These are phyloP conservation scores for Cecropterus lyciades DNA, from an alignment of 1,140 invertebrate species.

Conservation along the genomic window DNA sequence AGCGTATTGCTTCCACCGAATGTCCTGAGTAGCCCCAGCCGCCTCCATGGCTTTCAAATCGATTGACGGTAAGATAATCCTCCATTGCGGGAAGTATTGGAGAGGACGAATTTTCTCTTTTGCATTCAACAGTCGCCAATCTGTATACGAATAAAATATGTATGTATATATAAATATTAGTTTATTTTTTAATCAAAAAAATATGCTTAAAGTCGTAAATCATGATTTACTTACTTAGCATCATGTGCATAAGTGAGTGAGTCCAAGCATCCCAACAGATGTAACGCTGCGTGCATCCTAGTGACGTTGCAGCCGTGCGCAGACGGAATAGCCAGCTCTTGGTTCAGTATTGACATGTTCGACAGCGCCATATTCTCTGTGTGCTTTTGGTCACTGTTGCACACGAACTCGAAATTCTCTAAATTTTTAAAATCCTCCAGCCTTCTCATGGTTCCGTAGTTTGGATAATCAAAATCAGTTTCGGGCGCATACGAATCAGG, in stretches of 20 bases:
- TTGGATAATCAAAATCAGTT: slow-evolving; percentile 65
- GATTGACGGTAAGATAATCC: slow-evolving; percentile 93
- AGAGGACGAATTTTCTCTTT: slow-evolving; percentile 53
- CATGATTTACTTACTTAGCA: slow-evolving; percentile 82
- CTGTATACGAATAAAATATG: slow-evolving; percentile 38
- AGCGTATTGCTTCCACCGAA: slow-evolving; percentile 96
- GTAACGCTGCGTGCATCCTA: slow-evolving; percentile 93
- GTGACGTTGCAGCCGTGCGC: slow-evolving; percentile 89
- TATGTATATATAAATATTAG: too few relatives aligned
- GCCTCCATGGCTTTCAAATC: slow-evolving; percentile 98
- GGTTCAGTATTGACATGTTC: slow-evolving; percentile 87
- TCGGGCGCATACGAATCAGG: slow-evolving; percentile 54
- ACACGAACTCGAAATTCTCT: slow-evolving; percentile 62
- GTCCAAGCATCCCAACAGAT: slow-evolving; percentile 95
- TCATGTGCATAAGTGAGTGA: slow-evolving; percentile 93
- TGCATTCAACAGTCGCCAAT: slow-evolving; percentile 58
- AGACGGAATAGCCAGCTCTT: slow-evolving; percentile 92
- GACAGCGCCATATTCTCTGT: slow-evolving; percentile 58
- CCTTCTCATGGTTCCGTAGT: slow-evolving; percentile 68
- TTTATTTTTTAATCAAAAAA: too few relatives aligned
- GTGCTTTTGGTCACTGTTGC: slow-evolving; percentile 53
- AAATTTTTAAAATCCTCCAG: slow-evolving; percentile 74
- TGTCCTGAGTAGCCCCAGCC: slow-evolving; percentile 99
- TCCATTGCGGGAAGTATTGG: slow-evolving; percentile 74
- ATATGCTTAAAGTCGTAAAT: neutral